Base-by-base conservation (phyloP, 2,888 invertebrate genomes). In the Lucinisca nassula region DNA sequence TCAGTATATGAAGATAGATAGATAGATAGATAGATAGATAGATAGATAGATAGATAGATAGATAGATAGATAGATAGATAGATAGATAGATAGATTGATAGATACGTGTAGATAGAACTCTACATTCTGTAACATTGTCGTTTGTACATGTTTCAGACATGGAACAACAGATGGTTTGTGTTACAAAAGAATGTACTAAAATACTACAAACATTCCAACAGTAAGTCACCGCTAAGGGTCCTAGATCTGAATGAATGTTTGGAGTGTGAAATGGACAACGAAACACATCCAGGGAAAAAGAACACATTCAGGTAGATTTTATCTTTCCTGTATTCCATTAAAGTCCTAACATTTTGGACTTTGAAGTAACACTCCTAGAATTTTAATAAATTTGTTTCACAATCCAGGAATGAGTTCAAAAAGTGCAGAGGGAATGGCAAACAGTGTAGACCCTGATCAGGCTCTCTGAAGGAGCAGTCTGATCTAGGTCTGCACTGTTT, bases 131-230 rank as follows among this genome's bases (percentile, higher is more conserved):
- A n/a, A n/a, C 51, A 49, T 49, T 49, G 14, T 14, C 51, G 14
- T 14, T 49, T 49, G 32, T 49, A 8, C n/a, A n/a, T n/a, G n/a
- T n/a, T n/a, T n/a, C 82, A 95, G 94, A 95, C 93, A 21, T 95
- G 95, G 95, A 93, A 94, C 55, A 93, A 92, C 6, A 91, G 95
- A 27, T 95, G 95, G 95, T 95, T 95, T 91, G 95, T 95, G 0
- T 91, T 95, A 37, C 93, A 93, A 81, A 93, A 93, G 72, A 94
- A 95, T 90, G 95, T 95, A 72, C 85, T 95, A 73, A 93, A 92
- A 76, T 95, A 95, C 87, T 95, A 88, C 90, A 95, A 95, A 84
- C 90, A 93, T 55, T 93, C 93, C 45, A 90, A 85, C 17, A 94
- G 93, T 76, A 93, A 90, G 75, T 77, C 82, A 21, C 94, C 95